Conservation (phyloP, 2,888 invertebrate species). For the Ferdinandea cuprea region DNA sequence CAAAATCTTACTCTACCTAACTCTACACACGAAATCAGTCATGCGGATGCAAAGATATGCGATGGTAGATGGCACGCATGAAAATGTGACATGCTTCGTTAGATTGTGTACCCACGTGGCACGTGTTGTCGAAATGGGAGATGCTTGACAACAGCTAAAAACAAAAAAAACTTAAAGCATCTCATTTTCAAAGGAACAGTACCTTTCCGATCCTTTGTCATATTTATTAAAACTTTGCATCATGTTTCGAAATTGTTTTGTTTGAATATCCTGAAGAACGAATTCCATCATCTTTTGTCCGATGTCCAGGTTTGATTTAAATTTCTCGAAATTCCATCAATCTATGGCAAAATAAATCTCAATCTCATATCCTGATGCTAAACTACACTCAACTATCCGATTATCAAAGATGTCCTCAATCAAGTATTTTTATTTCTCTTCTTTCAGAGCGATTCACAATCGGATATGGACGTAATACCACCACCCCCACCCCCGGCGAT, state of each 20-base stretch:
- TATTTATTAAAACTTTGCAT: too few relatives aligned
- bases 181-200: too few relatives aligned
- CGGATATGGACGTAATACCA: conserved; percentile 82
- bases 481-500: conserved; percentile 82
- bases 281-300: background rate
- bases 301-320: conserved; percentile 19
- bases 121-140: background rate
- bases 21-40: conserved; percentile 41
- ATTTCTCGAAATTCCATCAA: conserved; percentile 26
- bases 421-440: conserved; percentile 27
- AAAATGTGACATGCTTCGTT: conserved; percentile 31
- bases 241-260: too few relatives aligned
- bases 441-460: conserved; percentile 80
- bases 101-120: conserved; percentile 24
- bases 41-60: conserved; percentile 58
- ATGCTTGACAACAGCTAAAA: background rate
- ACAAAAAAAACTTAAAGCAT: background rate
- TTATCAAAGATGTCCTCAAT: conserved; percentile 35
- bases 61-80: conserved; percentile 21
- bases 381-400: background rate
- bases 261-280: background rate
- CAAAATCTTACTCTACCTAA: background rate
- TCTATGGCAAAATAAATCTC: conserved; percentile 1
- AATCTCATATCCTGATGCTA: conserved; percentile 1
- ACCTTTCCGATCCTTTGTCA: too few relatives aligned